Percentiles rank a stretch among this genome's conserved stretches.
phyloP scores from a whole-genome alignment of 2,888 invertebrate species.

The Aelia acuminata region DNA sequence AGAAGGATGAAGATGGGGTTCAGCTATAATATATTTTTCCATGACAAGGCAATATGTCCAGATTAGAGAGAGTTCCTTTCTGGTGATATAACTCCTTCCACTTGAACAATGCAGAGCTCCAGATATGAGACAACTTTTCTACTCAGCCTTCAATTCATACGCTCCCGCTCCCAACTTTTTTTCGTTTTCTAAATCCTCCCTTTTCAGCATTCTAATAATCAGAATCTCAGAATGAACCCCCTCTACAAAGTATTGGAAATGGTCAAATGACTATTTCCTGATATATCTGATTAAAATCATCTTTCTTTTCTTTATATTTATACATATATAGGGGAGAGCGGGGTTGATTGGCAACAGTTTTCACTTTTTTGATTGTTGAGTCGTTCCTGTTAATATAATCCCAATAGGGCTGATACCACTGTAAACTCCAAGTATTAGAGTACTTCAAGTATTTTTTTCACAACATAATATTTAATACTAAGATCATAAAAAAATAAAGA shows the following conservation, averaged over 20 bases:
- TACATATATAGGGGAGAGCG: too few relatives aligned
- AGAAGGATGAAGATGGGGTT: background rate
- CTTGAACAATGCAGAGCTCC: conserved; percentile 30
- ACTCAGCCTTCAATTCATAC: conserved; percentile 46
- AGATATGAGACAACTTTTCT: conserved; percentile 41
- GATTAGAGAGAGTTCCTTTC: conserved; percentile 3
- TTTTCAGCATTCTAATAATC: conserved; percentile 44
- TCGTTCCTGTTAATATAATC: too few relatives aligned
- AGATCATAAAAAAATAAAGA: too few relatives aligned
- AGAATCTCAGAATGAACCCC: background rate
- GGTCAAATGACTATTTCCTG: background rate
- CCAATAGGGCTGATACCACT: too few relatives aligned
- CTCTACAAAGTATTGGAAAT: background rate
- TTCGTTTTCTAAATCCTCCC: conserved; percentile 18
- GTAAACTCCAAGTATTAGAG: too few relatives aligned
- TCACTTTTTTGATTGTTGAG: too few relatives aligned
- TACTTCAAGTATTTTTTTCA: too few relatives aligned
- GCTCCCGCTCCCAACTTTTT: background rate
- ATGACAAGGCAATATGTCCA: conserved; percentile 45
- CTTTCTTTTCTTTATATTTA: too few relatives aligned
- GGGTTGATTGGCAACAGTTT: too few relatives aligned
- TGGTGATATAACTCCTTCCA: conserved; percentile 7
- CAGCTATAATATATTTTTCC: conserved; percentile 15
- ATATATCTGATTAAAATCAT: too few relatives aligned
- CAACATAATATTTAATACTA: too few relatives aligned